Evolutionary conservation across 1,140 invertebrate species (phyloP).

Genomic region (Platorchestia sp.): DNA sequence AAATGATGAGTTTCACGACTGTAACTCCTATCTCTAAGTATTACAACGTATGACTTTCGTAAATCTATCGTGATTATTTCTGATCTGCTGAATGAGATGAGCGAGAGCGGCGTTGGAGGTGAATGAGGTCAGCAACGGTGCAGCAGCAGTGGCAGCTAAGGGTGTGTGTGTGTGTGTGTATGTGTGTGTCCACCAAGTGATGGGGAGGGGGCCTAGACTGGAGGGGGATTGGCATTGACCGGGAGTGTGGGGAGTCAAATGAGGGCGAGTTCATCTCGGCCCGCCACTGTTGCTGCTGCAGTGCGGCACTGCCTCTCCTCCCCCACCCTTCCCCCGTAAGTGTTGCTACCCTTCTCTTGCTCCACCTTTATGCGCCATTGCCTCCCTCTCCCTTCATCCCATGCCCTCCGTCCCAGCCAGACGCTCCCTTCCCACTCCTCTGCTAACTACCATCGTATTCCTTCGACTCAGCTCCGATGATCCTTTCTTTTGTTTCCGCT

Average conservation of each 20-base stretch:
- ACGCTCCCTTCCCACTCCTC: neutral
- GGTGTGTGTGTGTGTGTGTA: neutral
- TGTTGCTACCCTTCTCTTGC: neutral
- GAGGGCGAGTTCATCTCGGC: neutral
- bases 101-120: neutral
- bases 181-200: neutral
- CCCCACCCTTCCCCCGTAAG: neutral
- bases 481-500: neutral
- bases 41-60: neutral
- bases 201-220: neutral
- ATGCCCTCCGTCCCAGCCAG: neutral
- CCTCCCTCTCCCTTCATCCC: neutral
- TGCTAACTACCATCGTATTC: neutral
- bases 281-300: neutral
- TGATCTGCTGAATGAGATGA: neutral
- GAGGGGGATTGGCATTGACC: conserved; percentile 7
- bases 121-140: conserved; percentile 22
- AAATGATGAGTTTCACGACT: neutral
- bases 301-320: neutral
- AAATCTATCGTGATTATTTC: neutral
- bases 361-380: neutral
- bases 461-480: neutral
- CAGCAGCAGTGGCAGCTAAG: neutral
- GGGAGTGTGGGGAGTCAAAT: conserved; percentile 25
- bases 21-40: neutral